Base-by-base conservation (phyloP, 2,888 invertebrate species). In the Neocrepidodera transversa region DNA sequence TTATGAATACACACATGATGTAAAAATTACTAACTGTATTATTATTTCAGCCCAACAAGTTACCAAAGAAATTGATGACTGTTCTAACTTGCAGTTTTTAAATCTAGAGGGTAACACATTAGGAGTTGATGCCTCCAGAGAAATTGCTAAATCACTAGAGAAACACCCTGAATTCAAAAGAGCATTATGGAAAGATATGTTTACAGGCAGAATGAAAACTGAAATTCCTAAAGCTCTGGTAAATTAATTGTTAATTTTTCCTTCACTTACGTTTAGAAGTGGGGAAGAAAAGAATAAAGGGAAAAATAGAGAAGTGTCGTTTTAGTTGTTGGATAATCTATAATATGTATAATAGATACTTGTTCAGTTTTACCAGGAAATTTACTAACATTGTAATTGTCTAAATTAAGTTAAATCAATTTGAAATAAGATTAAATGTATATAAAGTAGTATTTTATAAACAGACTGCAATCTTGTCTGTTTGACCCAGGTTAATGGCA, bases 101-200 rank as follows among this genome's bases (percentile, higher is more conserved):
- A 89, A 92, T 56, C 82, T 97, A 28, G 94, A 95, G 66, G 97
- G 97, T 5, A 97, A 97, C 76, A 96, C 97, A 0, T 81, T 97
- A 16, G 97, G 97, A 0, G 91, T 95, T 8, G 88, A 89, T 11
- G 97, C 96, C 0, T 93, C 97, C 0, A 85, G 89, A 74, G 92
- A 86, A 1, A 91, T 98, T 54, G 92, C 91, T 0, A 86, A 89
- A 73, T 90, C 92, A 0, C 79, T 97, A 38, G 87, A 90, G 68
- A 83, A 82, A 13, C 92, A 93, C 69, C 89, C 91, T 0, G 90
- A 92, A 74, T 85, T 93, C 63, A 84, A 89, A 64, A 86, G 89
- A 74, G 96, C 96, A 0, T 79, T 92, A 53, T 97, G 97, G 92
- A 95, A 95, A 60, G 97, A 99, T 74, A 89, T 99, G 86, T 99